Base-by-base conservation (phyloP, 1,140 invertebrate species). In the Ctenoplectra terminalis region DNA sequence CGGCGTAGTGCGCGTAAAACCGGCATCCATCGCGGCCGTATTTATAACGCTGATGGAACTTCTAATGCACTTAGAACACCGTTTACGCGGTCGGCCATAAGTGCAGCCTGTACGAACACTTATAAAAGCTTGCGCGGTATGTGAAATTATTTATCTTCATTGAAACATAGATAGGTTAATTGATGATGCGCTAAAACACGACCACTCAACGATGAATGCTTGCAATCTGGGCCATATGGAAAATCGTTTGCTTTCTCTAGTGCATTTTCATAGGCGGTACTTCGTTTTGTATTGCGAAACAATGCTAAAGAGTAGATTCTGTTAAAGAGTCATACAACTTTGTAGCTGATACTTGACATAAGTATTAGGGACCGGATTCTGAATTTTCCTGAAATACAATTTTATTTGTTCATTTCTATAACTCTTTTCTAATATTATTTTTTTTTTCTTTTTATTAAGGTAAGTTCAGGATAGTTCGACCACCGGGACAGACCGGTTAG, bases 31-130 rank as follows among this genome's bases (percentile, higher is more conserved):
- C 69, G 56, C 50, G 54, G 58, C 54, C 58, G 54, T 86, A 63
- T 87, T 87, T 83, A 86, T 81, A 86, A 83, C 54, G 58, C 61
- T 82, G 79, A 85, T 87, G 81, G 66, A 63, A 40, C 72, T 74
- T 82, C 43, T 83, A 80, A 87, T 83, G 84, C 61, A 73, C 37
- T 87, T 83, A 73, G 73, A 72, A 67, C 29, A 40, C 29, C 84
- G 64, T 85, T 87, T 86, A 85, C 23, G 73, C 58, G 71, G 71
- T 52, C 76, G 61, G 15, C n/a, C 31, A 46, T 71, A 56, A 85
- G 60, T 81, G 54, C 83, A 81, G 17, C 26, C 29, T 37, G 31
- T 17, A 50, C 37, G 56, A 15, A 70, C 63, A 80, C 26, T 85
- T 81, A 50, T 52, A 63, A 63, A 63, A 64, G 46, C 70, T 15